phyloP scores from a whole-genome alignment of 1,140 invertebrate genomes.

The Pinna nobilis region DNA sequence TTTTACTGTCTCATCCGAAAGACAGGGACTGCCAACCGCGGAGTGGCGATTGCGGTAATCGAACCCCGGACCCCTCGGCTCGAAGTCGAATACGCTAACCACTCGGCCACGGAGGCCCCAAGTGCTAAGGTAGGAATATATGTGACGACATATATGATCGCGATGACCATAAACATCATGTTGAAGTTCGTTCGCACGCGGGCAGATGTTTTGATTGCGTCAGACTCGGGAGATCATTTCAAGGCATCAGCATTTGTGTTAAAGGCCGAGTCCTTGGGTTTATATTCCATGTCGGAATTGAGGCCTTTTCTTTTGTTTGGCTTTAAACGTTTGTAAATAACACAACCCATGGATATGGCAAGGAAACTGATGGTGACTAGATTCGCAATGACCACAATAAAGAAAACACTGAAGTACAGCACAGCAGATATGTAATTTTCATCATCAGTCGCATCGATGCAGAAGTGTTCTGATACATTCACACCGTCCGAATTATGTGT shows the following conservation, averaged over 20 bases:
- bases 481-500: not conserved
- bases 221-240: not conserved
- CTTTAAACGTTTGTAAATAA: slow-evolving; percentile 6
- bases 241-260: not conserved
- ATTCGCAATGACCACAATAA: slow-evolving; percentile 8
- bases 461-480: not conserved
- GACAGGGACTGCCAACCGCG: too few species aligned
- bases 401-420: slow-evolving; percentile 8
- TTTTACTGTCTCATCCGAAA: too few species aligned
- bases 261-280: not conserved
- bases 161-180: slow-evolving; percentile 17
- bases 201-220: not conserved
- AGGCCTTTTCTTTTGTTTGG: not conserved
- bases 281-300: not conserved
- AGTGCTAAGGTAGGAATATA: slow-evolving; percentile 14
- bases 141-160: slow-evolving; percentile 12
- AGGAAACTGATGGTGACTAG: slow-evolving; percentile 11
- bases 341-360: slow-evolving; percentile 1
- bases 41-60: too few species aligned
- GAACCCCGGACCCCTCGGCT: too few species aligned
- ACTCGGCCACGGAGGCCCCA: too few species aligned
- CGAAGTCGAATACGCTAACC: too few species aligned
- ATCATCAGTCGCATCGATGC: not conserved
- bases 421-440: not conserved
- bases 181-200: not conserved